Evolutionary conservation across 2,797 vertebrate species (phyloP), one percentile per base, ranked within the genome.

Genomic region (Bufotes viridis): DNA sequence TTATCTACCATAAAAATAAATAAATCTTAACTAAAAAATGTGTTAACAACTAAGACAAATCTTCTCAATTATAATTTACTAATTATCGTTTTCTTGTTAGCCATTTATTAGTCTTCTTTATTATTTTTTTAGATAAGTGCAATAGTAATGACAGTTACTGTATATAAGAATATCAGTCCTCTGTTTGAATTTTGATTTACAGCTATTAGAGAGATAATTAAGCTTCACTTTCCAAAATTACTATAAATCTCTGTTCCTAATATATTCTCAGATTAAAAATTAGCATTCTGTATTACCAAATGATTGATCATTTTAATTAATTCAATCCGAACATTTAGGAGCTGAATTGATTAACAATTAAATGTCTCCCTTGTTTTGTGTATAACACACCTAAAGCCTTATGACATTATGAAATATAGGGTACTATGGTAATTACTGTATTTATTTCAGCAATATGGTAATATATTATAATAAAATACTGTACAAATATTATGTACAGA

Each of bases 161-260:
- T 34, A 12, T 42, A 13, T 34, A 81, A 14, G 78, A 60, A 61
- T 61, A 34, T 61, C 26, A 61, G 79, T 42, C 9, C 15, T 26
- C 20, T n/a, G 58, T 81, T 58, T 42, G 34, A 81, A 80, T 26
- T 53, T 13, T 53, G 51, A 91, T 93, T 92, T 78, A 88, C 87
- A 79, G 91, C 86, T 92, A 92, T 93, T 91, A 91, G 86, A 92
- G 93, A 92, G 76, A 91, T 90, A 94, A 92, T 90, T 92, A 90
- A 92, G 60, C 63, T 51, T 88, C 90, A 90, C 90, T 90, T 93
- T 91, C 79, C 60, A 81, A 49, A 81, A 63, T 81, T 81, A 63
- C 29, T 58, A 81, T 81, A 63, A 81, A 63, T 81, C 51, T 81
- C 51, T 81, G 58, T 42, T 81, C 49, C 58, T 81, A 58, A 81